phyloP scores from a whole-genome alignment of 2,888 invertebrate genomes.

The Scaptomyza reducta region DNA sequence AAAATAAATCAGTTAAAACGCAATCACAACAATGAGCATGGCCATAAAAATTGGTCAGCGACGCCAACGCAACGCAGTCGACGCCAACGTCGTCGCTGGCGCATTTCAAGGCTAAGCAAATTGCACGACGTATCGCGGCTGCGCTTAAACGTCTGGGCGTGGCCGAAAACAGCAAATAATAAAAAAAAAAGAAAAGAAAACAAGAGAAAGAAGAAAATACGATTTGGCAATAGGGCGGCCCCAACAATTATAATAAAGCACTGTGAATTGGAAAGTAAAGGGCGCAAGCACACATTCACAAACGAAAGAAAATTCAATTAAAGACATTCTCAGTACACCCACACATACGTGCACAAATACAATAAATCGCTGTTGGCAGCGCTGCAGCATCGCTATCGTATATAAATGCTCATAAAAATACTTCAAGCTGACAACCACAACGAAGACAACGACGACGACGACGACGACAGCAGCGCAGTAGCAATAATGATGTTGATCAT shows the following conservation, averaged over 20 bases:
- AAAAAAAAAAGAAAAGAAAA: constrained; percentile 2
- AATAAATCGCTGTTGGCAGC: constrained; percentile 50
- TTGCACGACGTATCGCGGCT: constrained; percentile 32
- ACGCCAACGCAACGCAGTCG: constrained; percentile 47
- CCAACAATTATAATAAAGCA: constrained; percentile 36
- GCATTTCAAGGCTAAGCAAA: constrained; percentile 57
- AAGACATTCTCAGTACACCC: constrained; percentile 50
- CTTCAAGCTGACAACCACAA: constrained; percentile 35
- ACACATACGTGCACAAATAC: constrained; percentile 7
- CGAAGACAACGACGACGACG: constrained; percentile 11
- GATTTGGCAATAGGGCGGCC: constrained; percentile 44
- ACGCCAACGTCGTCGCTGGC: constrained; percentile 22
- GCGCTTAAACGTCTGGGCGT: constrained; percentile 24
- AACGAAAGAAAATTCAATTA: constrained; percentile 67
- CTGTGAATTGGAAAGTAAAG: constrained; percentile 70
- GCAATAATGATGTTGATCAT: too few species aligned
- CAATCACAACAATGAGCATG: not conserved
- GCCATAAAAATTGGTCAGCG: constrained; percentile 9
- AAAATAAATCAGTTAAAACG: constrained; percentile 4
- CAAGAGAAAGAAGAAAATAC: constrained; percentile 27
- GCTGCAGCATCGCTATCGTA: constrained; percentile 37
- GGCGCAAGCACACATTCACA: constrained; percentile 25
- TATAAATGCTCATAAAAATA: constrained; percentile 49
- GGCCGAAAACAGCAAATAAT: not conserved
- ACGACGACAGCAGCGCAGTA: constrained; percentile 3